These are phyloP conservation scores for Ammodytes dubius DNA, from an alignment of 2,113 vertebrate species.

Conservation along the genomic window DNA sequence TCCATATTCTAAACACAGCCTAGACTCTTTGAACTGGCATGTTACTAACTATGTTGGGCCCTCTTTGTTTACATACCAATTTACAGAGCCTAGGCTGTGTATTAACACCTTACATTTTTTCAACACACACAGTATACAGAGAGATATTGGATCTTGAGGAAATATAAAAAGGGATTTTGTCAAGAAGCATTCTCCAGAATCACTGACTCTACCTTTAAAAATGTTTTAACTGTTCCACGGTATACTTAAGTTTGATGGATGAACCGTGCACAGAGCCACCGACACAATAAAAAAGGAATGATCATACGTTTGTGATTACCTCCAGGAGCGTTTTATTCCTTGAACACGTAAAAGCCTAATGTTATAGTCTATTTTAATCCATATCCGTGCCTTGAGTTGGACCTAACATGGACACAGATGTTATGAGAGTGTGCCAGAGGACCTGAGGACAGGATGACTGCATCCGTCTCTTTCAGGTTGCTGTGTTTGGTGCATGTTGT, in stretches of 20 bases:
- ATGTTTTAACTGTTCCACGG: constrained; percentile 5
- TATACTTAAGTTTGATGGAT: constrained; percentile 1
- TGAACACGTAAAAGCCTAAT: not conserved
- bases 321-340: not conserved
- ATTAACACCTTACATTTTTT: too few relatives aligned
- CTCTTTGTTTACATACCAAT: too few relatives aligned
- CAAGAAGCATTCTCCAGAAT: too few relatives aligned
- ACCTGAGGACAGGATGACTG: constrained; percentile 15
- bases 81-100: too few relatives aligned
- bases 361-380: constrained; percentile 1
- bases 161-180: not conserved
- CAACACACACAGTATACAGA: too few relatives aligned
- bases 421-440: constrained; percentile 3
- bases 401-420: constrained; percentile 35
- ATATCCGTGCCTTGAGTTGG: constrained; percentile 25
- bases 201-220: too few relatives aligned
- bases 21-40: too few relatives aligned
- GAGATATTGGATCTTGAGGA: too few relatives aligned
- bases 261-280: constrained; percentile 1
- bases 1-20: too few relatives aligned
- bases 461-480: constrained; percentile 20
- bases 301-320: not conserved
- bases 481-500: not conserved
- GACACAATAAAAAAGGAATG: not conserved
- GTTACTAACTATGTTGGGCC: too few relatives aligned